Conservation (phyloP, 2,113 vertebrate species). For the Malurus melanocephalus region DNA sequence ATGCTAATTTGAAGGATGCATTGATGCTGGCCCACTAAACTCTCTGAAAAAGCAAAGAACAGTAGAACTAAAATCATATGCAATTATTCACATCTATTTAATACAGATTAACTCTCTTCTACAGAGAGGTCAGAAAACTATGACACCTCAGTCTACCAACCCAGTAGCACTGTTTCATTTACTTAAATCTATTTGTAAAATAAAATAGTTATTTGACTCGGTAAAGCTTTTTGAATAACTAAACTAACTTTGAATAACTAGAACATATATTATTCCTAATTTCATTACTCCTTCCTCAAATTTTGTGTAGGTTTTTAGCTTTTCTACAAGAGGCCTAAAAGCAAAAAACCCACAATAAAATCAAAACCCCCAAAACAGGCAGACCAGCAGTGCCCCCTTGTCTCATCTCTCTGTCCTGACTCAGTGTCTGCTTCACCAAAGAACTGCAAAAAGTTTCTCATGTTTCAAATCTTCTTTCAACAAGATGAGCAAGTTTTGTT, state of each 20-base stretch:
- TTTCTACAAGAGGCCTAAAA: neutral
- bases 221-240: neutral
- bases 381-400: neutral
- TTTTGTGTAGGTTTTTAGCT: neutral
- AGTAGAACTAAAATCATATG: neutral
- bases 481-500: neutral
- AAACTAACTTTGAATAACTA: neutral
- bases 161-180: neutral
- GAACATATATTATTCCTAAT: neutral
- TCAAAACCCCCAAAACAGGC: neutral
- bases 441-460: neutral
- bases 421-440: neutral
- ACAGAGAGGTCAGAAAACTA: neutral
- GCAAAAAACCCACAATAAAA: neutral
- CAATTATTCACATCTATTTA: neutral
- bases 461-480: neutral
- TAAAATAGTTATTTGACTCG: neutral
- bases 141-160: neutral
- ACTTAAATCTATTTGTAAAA: neutral
- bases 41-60: neutral
- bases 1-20: neutral
- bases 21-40: neutral
- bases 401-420: neutral
- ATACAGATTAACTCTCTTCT: neutral
- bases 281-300: neutral